Conservation (phyloP, 2,113 vertebrate species). For the Nyctereutes procyonoides region DNA sequence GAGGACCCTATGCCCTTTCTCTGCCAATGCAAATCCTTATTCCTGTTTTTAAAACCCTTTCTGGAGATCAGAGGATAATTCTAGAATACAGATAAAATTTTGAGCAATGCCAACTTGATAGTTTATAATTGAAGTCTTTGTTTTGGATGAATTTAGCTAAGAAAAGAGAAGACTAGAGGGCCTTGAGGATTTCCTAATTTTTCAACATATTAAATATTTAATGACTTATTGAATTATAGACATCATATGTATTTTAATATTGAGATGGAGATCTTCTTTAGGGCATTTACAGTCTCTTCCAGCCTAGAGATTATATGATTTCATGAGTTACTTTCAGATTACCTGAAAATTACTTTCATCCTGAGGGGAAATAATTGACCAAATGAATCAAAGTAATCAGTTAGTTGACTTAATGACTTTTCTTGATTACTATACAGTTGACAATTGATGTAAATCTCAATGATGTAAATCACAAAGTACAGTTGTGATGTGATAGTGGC, state of each 20-base stretch:
- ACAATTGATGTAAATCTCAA: not conserved
- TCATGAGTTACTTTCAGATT: slow-evolving; percentile 6
- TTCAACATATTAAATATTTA: slow-evolving; percentile 14
- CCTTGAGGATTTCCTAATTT: not conserved
- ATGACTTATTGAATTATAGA: not conserved
- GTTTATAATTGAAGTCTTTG: not conserved
- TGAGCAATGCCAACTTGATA: not conserved
- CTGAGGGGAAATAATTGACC: not conserved
- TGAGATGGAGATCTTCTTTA: not conserved
- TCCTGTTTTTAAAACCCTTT: not conserved
- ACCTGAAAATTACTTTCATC: slow-evolving; percentile 5
- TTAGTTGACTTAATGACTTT: slow-evolving; percentile 30
- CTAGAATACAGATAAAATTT: not conserved
- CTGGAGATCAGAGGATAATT: not conserved
- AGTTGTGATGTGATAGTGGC: not conserved
- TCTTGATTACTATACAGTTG: not conserved
- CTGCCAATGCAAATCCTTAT: not conserved
- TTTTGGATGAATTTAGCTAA: slow-evolving; percentile 12
- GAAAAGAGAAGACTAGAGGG: not conserved
- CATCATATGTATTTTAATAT: not conserved
- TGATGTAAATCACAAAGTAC: slow-evolving; percentile 35
- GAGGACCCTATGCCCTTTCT: not conserved
- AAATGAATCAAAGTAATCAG: not conserved
- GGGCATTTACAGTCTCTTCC: not conserved
- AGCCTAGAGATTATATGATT: not conserved